Evolutionary conservation across 1,140 invertebrate species (phyloP), one percentile per base, ranked within the genome.

Genomic region (Physella acuta): DNA sequence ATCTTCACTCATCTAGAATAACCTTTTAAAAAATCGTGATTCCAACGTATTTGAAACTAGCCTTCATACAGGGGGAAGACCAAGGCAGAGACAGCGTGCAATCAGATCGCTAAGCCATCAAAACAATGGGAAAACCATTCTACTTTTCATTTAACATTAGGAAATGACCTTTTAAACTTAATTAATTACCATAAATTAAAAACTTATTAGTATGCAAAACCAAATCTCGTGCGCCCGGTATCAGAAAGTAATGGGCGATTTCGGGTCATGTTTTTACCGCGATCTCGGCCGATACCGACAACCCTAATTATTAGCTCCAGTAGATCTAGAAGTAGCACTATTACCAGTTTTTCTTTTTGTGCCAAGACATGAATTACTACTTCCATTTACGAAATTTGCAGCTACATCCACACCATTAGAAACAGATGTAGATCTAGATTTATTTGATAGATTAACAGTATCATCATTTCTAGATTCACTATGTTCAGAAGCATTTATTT

Each of bases 401-500:
- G 28, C 4, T 14, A 65, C 20, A 53, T 34, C 26, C 2, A 17
- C 28, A 30, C 44, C 26, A 37, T n/a, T n/a, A n/a, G n/a, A n/a
- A n/a, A n/a, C n/a, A n/a, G 16, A 16, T 11, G 11, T 28, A 11
- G 14, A 14, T 11, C 26, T 28, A 8, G 53, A 20, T 11, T 56
- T 56, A 11, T n/a, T 49, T n/a, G 44, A 49, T 14, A 49, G n/a
- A 11, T 49, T n/a, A 49, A 11, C 44, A n/a, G 11, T 49, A 11
- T 31, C 58, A 60, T 33, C 58, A 60, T 60, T 60, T 16, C 58
- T 56, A n/a, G 11, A 28, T 11, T 17, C 26, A 17, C 53, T 28
- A 16, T 56, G 14, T 60, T 60, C 33, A 14, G 14, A 5, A 14
- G 5, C 3, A 59, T 20, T 28, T 56, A 37, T 20, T 24, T 44